phyloP scores from a whole-genome alignment of 1,140 invertebrate species.

The Asbolus verrucosus region DNA sequence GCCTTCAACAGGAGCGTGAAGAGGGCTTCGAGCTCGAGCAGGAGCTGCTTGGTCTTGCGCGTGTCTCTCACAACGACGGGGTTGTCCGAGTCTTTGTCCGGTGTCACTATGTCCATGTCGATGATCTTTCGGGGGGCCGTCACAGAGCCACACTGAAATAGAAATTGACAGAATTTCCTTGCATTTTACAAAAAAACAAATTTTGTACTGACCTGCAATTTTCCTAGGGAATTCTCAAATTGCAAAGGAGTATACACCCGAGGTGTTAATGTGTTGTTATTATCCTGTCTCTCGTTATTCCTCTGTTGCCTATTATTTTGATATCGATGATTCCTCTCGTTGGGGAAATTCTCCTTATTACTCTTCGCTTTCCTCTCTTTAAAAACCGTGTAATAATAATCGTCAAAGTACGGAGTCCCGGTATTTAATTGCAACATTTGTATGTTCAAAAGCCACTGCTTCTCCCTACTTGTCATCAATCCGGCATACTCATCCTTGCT shows the following conservation, averaged over 20 bases:
- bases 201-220: constrained; percentile 69
- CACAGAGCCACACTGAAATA: constrained; percentile 82
- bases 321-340: constrained; percentile 51
- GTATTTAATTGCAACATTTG: constrained; percentile 90
- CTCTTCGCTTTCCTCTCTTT: constrained; percentile 70
- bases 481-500: constrained; percentile 84
- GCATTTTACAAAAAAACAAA: too few relatives aligned
- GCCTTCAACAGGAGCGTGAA: constrained; percentile 77
- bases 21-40: constrained; percentile 85
- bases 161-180: too few relatives aligned
- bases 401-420: constrained; percentile 86
- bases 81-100: constrained; percentile 69
- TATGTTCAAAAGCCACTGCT: constrained; percentile 94
- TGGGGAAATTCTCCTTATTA: constrained; percentile 66
- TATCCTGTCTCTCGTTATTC: constrained; percentile 66
- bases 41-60: constrained; percentile 79
- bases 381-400: constrained; percentile 86
- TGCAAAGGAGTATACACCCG: constrained; percentile 81
- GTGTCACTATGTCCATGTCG: constrained; percentile 83
- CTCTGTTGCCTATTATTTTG: constrained; percentile 63
- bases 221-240: constrained; percentile 93
- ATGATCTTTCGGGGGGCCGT: constrained; percentile 94
- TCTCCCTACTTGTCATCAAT: constrained; percentile 90
- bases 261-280: constrained; percentile 68
- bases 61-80: constrained; percentile 66